Base-by-base conservation (phyloP, 2,113 vertebrate genomes). In the Ameiurus melas region DNA sequence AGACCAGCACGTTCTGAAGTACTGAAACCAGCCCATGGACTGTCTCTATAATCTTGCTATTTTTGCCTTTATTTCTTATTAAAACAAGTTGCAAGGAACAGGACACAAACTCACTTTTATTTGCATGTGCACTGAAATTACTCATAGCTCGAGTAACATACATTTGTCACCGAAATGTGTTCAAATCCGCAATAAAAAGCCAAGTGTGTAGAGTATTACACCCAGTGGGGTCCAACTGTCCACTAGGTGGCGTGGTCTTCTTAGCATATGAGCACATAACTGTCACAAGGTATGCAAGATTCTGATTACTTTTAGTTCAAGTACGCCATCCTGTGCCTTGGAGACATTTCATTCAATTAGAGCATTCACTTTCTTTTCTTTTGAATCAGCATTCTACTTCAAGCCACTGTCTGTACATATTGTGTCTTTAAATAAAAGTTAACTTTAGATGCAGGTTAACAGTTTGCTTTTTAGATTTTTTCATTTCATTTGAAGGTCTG, bases 221-320 rank as follows among this genome's bases (percentile, higher is more conserved):
- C 16, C 27, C 17, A 79, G 6, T 55, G 27, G 55, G 47, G 27
- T 79, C 5, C 51, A 70, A 71, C 22, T 75, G 79, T 79, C 85
- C 89, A 84, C 80, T 33, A 89, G 81, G 77, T 84, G 71, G 70
- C 85, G 33, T 66, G 27, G 53, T 33, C 4, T 83, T 53, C 71
- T 70, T 36, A 57, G 55, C n/a, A 43, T 77, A 47, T 84, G 47
- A 30, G 77, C 14, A 53, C 6, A 55, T 20, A 12, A 64, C 70
- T 39, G 30, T 43, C 55, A 75, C 7, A 19, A 64, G 10, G 51
- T 30, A 60, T 62, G 10, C 27, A 6, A 27, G 27, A 19, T n/a
- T 9, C 51, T 19, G 7, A 1, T 73, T 9, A 10, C 22, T 39
- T 2, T 47, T 47, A 43, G 30, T 36, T 1, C 8, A 19, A 39